These are phyloP conservation scores for Monochamus alternatus DNA, from an alignment of 2,888 invertebrate species.

Conservation along the genomic window DNA sequence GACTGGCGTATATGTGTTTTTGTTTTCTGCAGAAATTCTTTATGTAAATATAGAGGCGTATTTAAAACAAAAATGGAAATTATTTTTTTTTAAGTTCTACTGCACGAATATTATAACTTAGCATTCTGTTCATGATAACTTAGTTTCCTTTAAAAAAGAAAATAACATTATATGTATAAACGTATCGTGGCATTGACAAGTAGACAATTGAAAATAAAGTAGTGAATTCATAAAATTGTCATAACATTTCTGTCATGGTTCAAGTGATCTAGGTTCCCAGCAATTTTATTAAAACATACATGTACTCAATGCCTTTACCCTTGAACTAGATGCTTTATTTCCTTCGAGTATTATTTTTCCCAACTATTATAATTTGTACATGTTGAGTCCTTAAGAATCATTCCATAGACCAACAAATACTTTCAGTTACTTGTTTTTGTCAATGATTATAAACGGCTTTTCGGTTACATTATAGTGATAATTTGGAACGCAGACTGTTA, in stretches of 20 bases:
- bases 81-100: too few relatives aligned
- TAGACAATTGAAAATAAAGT: slow-evolving; percentile 43
- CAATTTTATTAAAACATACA: slow-evolving; percentile 52
- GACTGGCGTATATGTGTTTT: too few relatives aligned
- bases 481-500: slow-evolving; percentile 32
- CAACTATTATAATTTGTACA: neutral
- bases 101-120: too few relatives aligned
- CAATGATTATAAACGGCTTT: slow-evolving; percentile 8
- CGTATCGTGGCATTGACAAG: slow-evolving; percentile 25
- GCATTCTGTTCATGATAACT: too few relatives aligned
- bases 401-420: neutral
- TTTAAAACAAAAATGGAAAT: too few relatives aligned
- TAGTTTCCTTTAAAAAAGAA: too few relatives aligned
- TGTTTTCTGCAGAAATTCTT: too few relatives aligned
- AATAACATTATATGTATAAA: neutral
- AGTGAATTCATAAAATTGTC: slow-evolving; percentile 51
- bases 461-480: slow-evolving; percentile 9
- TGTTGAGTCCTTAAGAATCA: slow-evolving; percentile 23
- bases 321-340: slow-evolving; percentile 56
- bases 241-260: slow-evolving; percentile 55
- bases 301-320: slow-evolving; percentile 38
- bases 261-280: slow-evolving; percentile 52
- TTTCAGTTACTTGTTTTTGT: neutral
- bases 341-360: slow-evolving; percentile 39
- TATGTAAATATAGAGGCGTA: too few relatives aligned